These are phyloP conservation scores for Apocheima hispidaria DNA, from an alignment of 2,888 invertebrate species.

Conservation along the genomic window DNA sequence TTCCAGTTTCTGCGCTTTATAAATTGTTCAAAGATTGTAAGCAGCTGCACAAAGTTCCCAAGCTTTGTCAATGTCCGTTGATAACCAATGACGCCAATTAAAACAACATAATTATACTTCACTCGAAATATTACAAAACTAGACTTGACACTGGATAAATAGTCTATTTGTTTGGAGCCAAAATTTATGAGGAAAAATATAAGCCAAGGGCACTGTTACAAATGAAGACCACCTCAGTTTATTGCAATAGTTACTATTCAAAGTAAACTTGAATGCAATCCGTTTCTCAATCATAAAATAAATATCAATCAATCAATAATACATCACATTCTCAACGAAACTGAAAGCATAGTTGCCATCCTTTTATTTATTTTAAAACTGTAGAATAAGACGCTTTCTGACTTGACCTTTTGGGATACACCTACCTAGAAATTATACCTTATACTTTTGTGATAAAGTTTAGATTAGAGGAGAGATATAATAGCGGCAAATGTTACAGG, in stretches of 20 bases:
- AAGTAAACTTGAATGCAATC: not conserved
- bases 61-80: not conserved
- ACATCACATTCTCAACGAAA: no score
- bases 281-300: no score
- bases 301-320: no score
- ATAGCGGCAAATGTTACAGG: conserved; percentile 17
- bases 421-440: not conserved
- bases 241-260: conserved; percentile 4
- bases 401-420: conserved; percentile 29
- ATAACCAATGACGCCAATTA: conserved; percentile 12
- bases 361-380: conserved; percentile 33
- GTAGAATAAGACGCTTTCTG: conserved; percentile 18
- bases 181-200: no score
- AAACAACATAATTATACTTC: no score
- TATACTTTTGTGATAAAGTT: not conserved
- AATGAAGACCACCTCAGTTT: conserved; percentile 6
- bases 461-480: not conserved
- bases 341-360: conserved; percentile 32
- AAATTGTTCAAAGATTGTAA: not conserved
- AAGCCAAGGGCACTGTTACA: conserved; percentile 26
- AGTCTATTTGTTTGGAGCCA: no score
- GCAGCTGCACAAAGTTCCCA: not conserved
- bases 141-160: no score
- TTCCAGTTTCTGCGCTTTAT: not conserved
- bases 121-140: no score